Percentiles rank a stretch among this genome's conserved stretches.
Conservation (phyloP, 37 sponge, comb jelly and placozoan species). For the Cladorhizidae sp. region DNA sequence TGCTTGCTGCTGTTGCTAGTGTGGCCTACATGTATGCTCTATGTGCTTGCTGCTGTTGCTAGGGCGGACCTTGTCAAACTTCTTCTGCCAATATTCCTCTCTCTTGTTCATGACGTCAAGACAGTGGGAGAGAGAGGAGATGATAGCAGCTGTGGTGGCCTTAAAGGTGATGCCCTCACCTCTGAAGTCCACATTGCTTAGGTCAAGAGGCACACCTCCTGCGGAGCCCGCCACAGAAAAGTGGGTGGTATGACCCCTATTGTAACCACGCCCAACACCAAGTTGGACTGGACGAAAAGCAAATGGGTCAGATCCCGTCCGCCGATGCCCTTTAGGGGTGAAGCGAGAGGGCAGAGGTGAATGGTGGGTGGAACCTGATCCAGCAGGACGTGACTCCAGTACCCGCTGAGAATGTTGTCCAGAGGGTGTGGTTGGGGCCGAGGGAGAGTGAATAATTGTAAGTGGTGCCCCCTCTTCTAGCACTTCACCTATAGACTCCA, state of each 20-base stretch:
- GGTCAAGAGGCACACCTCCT: not conserved
- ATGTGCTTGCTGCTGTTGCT: too few species aligned
- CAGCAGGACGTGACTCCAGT: not conserved
- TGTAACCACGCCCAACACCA: not conserved
- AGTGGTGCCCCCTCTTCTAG: constrained; percentile 40
- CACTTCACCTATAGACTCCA: constrained; percentile 47
- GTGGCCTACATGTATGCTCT: too few species aligned
- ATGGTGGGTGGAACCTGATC: constrained; percentile 13
- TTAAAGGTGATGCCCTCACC: constrained; percentile 90
- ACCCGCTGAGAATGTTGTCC: not conserved
- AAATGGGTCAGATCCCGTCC: constrained; percentile 82
- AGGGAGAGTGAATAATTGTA: constrained; percentile 23
- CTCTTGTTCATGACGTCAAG: constrained; percentile 77
- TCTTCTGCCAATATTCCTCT: constrained; percentile 86
- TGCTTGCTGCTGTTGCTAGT: too few species aligned
- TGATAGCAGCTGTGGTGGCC: constrained; percentile 91
- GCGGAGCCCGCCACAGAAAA: constrained; percentile 11
- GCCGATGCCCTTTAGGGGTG: constrained; percentile 67
- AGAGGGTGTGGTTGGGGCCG: constrained; percentile 13
- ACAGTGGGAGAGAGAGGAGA: constrained; percentile 75
- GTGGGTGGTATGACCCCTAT: not conserved
- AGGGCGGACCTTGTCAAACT: constrained; percentile 75
- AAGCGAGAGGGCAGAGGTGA: constrained; percentile 46
- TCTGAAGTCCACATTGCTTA: constrained; percentile 56
- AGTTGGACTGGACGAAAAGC: constrained; percentile 42